Conservation (phyloP, 2,797 vertebrate genomes). For the Enteromius fasciolatus region DNA sequence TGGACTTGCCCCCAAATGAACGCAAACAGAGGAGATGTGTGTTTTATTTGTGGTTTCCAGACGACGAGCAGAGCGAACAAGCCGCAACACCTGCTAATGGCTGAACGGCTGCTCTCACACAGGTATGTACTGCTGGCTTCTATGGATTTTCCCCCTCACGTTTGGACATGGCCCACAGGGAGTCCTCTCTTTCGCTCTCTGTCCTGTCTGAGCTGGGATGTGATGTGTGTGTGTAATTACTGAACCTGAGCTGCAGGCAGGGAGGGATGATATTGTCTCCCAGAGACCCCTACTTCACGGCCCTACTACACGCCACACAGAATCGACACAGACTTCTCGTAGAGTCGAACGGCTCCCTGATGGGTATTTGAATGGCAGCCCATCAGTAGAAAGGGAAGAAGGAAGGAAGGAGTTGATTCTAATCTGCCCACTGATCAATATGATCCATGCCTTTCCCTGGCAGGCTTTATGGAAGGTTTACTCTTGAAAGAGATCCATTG, state of each 20-base stretch:
- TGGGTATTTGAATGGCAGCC: constrained; percentile 45
- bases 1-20: constrained; percentile 28
- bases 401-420: constrained; percentile 41
- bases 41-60: constrained; percentile 37
- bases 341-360: constrained; percentile 39
- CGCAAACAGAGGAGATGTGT: constrained; percentile 24
- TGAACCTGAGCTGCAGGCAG: constrained; percentile 45
- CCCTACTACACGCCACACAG: constrained; percentile 24
- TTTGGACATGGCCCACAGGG: constrained; percentile 34
- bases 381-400: constrained; percentile 42
- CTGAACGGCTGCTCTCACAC: constrained; percentile 37
- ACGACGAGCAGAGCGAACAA: constrained; percentile 26
- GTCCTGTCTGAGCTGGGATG: constrained; percentile 48
- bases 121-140: constrained; percentile 27
- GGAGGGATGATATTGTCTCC: constrained; percentile 36
- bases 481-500: constrained; percentile 30
- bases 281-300: constrained; percentile 22
- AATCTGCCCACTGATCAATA: constrained; percentile 51
- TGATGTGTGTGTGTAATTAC: constrained; percentile 52
- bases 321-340: constrained; percentile 23
- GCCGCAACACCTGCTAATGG: constrained; percentile 44
- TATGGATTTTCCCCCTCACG: constrained; percentile 33
- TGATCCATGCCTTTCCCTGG: constrained; percentile 45
- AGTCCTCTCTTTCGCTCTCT: constrained; percentile 36
- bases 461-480: constrained; percentile 51